These are phyloP conservation scores for Actias luna DNA, from an alignment of 2,888 invertebrate genomes.

Conservation along the genomic window DNA sequence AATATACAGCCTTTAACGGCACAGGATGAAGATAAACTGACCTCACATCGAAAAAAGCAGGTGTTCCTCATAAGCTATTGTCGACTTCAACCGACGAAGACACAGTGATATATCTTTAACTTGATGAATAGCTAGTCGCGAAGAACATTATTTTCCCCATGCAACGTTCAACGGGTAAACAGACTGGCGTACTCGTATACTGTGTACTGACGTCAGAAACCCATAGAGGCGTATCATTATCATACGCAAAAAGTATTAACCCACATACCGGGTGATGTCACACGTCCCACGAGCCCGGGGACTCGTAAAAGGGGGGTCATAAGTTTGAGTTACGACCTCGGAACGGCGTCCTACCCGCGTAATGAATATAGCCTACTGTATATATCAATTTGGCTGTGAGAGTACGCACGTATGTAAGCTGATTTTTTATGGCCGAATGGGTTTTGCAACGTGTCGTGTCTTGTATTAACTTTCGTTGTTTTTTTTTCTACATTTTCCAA, in stretches of 20 bases:
- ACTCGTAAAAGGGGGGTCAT: conserved; percentile 68
- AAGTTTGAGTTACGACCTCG: conserved; percentile 69
- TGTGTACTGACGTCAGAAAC: not conserved
- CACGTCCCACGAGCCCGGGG: conserved; percentile 12
- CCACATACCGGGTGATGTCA: conserved; percentile 17
- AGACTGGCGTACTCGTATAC: not conserved
- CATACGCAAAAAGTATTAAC: conserved; percentile 34
- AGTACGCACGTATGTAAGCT: not conserved
- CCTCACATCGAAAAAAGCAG: no score
- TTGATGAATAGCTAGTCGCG: no score
- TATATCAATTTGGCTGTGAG: conserved; percentile 68
- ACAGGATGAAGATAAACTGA: no score
- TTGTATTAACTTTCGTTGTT: not conserved
- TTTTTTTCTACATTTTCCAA: no score
- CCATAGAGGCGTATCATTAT: conserved; percentile 26
- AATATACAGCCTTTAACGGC: no score
- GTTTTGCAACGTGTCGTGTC: not conserved
- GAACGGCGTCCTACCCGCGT: conserved; percentile 46
- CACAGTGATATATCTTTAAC: no score
- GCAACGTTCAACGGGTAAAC: not conserved
- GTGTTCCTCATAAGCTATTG: no score
- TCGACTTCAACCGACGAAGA: no score
- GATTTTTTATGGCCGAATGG: conserved; percentile 2
- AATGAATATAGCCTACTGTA: conserved; percentile 75
- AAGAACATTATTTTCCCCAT: not conserved